Base-by-base conservation (phyloP, 2,888 invertebrate genomes). In the Mycalesis mineus region DNA sequence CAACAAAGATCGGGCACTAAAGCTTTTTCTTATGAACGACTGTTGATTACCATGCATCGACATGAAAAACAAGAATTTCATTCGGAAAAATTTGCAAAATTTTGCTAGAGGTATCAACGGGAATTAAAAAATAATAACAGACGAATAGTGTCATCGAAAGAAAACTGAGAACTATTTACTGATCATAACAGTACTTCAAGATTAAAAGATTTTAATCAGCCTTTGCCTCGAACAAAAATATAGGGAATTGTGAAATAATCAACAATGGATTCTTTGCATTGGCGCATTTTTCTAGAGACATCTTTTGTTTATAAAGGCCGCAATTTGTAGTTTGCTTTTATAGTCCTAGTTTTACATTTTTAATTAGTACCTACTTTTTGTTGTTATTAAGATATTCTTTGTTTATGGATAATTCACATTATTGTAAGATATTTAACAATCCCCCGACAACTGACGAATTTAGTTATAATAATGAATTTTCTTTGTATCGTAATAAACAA, bases 131-230 rank as follows among this genome's bases (percentile, higher is more conserved):
- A 45, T 22, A 14, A 45, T 5, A 44, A 36, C n/a, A n/a, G n/a
- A n/a, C n/a, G n/a, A n/a, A 11, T 9, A 15, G 3, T 33, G 5
- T n/a, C 36, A 13, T 7, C 8, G 28, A 42, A 51, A 37, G 29
- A 40, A 48, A 49, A 49, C 17, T 51, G 52, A 59, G 50, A 51
- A 52, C 51, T 48, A 44, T 55, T 55, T 33, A 40, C 42, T 45
- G 41, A 60, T 57, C 33, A 55, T 29, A 50, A 57, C 5, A 22
- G 22, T 55, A 47, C 37, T 52, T 39, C 48, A 31, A 57, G 53
- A 60, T 47, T 60, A 57, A 60, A 60, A 57, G 52, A 60, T 51
- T 60, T 57, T 55, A 55, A 60, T 60, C 57, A 57, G 54, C 41
- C 17, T 57, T 15, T 29, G 54, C 54, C 54, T 39, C 39, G 13